phyloP scores from a whole-genome alignment of 2,888 invertebrate species.

The Drosophila sordidula region DNA sequence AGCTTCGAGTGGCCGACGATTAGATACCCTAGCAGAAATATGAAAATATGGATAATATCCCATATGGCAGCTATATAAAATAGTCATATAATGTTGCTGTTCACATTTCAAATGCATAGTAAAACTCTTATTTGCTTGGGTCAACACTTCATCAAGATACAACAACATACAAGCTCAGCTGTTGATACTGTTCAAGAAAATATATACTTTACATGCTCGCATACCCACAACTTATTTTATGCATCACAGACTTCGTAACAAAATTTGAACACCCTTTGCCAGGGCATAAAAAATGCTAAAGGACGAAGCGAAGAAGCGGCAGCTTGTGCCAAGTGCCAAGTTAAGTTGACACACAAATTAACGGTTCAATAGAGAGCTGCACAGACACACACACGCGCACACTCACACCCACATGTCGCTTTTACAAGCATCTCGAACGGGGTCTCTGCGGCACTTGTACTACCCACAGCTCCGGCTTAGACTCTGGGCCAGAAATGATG shows the following conservation, averaged over 20 bases:
- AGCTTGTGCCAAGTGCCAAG: conserved; percentile 57
- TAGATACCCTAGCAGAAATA: conserved; percentile 1
- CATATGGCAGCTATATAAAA: too few species aligned
- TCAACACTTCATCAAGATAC: too few species aligned
- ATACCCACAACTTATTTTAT: too few species aligned
- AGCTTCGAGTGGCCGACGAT: conserved; percentile 1
- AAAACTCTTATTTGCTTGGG: too few species aligned
- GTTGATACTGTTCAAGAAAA: too few species aligned
- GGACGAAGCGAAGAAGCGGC: conserved; percentile 21
- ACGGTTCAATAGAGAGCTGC: conserved; percentile 74
- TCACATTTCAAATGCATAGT: too few species aligned
- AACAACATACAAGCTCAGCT: too few species aligned
- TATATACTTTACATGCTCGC: too few species aligned
- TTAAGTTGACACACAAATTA: conserved; percentile 73
- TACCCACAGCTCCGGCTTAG: conserved; percentile 24
- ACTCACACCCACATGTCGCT: conserved; percentile 13
- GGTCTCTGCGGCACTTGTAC: conserved; percentile 64
- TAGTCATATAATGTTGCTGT: too few species aligned
- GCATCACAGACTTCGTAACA: neutral
- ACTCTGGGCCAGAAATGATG: conserved; percentile 61
- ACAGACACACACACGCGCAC: conserved; percentile 19
- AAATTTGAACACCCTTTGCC: neutral
- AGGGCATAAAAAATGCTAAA: conserved; percentile 1
- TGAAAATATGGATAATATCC: too few species aligned
- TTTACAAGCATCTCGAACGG: conserved; percentile 44